Percentiles rank a stretch among this genome's conserved stretches.
Conservation (phyloP, 2,113 vertebrate genomes). For the Penelope pileata region DNA sequence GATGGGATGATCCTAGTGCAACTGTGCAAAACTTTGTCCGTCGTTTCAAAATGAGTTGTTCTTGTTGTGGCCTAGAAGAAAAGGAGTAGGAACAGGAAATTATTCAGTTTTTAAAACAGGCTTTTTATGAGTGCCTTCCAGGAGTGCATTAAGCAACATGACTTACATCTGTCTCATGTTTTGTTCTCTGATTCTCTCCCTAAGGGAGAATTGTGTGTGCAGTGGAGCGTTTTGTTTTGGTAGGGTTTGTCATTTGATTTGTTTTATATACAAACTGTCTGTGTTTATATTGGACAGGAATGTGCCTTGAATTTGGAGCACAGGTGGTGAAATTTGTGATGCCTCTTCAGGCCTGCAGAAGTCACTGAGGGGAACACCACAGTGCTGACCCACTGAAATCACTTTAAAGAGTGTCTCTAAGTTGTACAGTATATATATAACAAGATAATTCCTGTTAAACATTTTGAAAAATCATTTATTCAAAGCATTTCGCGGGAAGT, state of each 20-base stretch:
- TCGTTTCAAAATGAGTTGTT: neutral
- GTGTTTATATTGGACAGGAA: neutral
- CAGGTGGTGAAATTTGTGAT: neutral
- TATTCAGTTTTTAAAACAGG: neutral
- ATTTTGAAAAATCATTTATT: neutral
- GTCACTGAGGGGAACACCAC: neutral
- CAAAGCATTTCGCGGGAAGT: neutral
- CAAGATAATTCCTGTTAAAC: neutral
- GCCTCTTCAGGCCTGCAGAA: neutral
- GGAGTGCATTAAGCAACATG: neutral
- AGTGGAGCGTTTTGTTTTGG: neutral
- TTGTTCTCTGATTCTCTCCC: neutral
- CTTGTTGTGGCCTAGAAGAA: neutral
- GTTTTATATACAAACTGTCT: neutral
- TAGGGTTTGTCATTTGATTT: neutral
- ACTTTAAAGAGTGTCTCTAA: neutral
- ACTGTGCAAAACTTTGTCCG: neutral
- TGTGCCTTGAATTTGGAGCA: neutral
- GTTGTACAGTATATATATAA: neutral
- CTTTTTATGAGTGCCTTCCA: neutral
- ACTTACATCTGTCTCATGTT: neutral
- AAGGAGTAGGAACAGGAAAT: neutral
- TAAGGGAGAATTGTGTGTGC: neutral
- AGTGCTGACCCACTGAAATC: fast-evolving
- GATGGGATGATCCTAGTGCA: neutral